Base-by-base conservation (phyloP, 2,888 invertebrate species). In the Ectemnius lituratus region DNA sequence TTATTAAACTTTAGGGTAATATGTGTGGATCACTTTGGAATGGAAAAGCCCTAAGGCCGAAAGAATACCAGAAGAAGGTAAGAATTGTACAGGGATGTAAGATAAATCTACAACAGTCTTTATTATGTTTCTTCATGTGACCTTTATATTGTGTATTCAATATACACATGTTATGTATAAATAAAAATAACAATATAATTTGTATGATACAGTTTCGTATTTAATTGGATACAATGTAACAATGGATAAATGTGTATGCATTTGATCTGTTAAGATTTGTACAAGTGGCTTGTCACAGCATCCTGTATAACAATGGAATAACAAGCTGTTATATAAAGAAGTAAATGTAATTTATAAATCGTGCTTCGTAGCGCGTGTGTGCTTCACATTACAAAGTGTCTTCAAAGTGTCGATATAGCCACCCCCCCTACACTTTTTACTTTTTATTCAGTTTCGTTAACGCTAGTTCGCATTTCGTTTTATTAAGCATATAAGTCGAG, bases 51-150 rank as follows among this genome's bases (percentile, higher is more conserved):
- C 11, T 4, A 14, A 56, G 6, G 27, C 45, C n/a, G 47, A 20
- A 5, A 27, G 47, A 49, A 45, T 47, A 45, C 52, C 61, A 46
- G 57, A 52, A 63, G 5, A 47, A 20, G 59, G 18, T 64, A 56
- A 63, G 65, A 16, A 61, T 61, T 46, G 47, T 58, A 52, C 65
- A 69, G 52, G 62, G 68, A 70, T 73, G 37, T 76, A 71, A 67
- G 64, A 83, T 85, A 86, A 87, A 85, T 86, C 85, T 88, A 88
- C 86, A 90, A 90, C 90, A 90, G 90, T 90, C 90, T 90, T 90
- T 88, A 88, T 90, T 89, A 86, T 83, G 83, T 85, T 88, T 85
- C 84, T 85, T 81, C 84, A 81, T 84, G 82, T 84, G 83, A 86
- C 82, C 80, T 82, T 81, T 84, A 83, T 84, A 80, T 84, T 80